Conservation (phyloP, 2,797 vertebrate genomes). For the Adelosebastes latens region DNA sequence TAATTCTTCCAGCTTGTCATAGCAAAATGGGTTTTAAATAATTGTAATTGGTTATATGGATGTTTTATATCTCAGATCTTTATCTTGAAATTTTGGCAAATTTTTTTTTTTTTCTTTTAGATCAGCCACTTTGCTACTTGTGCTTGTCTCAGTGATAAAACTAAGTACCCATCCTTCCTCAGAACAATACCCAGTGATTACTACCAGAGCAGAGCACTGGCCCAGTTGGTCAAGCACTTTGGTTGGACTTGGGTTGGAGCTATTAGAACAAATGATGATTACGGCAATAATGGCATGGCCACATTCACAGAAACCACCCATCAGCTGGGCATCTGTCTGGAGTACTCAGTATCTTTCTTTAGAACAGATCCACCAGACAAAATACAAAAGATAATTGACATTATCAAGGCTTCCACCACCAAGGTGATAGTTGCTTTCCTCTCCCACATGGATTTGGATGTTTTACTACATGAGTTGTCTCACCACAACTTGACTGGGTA, state of each 20-base stretch:
- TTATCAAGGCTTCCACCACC: constrained; percentile 68
- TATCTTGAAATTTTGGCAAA: not conserved
- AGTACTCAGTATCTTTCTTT: constrained; percentile 74
- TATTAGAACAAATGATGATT: constrained; percentile 76
- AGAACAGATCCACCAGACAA: constrained; percentile 70
- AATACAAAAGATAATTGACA: constrained; percentile 60
- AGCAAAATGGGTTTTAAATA: not conserved
- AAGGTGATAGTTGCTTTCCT: constrained; percentile 73
- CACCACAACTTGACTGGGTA: constrained; percentile 74
- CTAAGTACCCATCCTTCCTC: constrained; percentile 80
- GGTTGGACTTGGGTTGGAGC: constrained; percentile 85
- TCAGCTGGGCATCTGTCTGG: constrained; percentile 74
- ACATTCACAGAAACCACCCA: constrained; percentile 62
- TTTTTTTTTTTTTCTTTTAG: constrained; percentile 36
- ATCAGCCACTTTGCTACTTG: constrained; percentile 83
- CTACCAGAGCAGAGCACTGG: constrained; percentile 81
- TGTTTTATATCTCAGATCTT: not conserved
- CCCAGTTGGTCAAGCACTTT: constrained; percentile 79
- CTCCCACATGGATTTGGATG: constrained; percentile 55
- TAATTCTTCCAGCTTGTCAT: not conserved
- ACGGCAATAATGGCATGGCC: constrained; percentile 75
- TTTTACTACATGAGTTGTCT: constrained; percentile 52
- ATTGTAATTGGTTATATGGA: not conserved
- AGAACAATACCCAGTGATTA: constrained; percentile 83
- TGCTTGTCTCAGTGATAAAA: constrained; percentile 81